Conservation (phyloP, 37 sponge, comb jelly and placozoan genomes). For the Geodia barretti region DNA sequence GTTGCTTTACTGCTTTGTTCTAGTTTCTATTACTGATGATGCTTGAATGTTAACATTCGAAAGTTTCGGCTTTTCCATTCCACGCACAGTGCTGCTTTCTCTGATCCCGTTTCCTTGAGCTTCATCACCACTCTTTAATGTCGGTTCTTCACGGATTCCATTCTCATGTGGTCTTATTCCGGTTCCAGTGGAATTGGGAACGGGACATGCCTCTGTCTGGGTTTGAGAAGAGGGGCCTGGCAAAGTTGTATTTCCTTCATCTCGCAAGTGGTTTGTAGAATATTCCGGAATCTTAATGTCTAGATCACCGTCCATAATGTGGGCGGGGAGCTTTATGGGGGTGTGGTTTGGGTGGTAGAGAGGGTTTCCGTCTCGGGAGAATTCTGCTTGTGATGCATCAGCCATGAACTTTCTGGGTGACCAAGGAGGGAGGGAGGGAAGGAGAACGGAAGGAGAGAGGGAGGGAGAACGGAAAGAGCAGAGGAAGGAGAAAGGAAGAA, state of each 20-base stretch:
- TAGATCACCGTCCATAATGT: background rate
- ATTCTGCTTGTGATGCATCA: background rate
- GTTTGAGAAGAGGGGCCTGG: no score
- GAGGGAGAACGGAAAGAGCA: background rate
- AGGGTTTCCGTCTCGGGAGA: background rate
- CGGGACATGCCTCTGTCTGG: no score
- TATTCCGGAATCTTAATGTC: background rate
- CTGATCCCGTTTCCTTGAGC: background rate
- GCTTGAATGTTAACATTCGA: background rate
- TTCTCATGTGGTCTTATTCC: background rate
- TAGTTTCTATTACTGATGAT: background rate
- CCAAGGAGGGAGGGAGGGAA: background rate
- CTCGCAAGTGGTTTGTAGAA: no score
- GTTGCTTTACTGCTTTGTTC: no score
- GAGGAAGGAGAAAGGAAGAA: no score
- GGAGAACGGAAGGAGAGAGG: background rate
- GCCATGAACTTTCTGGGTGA: background rate
- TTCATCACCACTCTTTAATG: background rate
- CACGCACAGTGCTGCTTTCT: background rate
- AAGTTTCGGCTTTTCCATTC: background rate
- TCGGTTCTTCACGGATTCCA: background rate
- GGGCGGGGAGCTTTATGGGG: background rate
- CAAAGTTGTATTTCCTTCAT: no score
- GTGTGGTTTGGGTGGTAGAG: background rate
- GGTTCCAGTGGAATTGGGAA: no score